Evolutionary conservation across 2,888 invertebrate species (phyloP), one percentile per base, ranked within the genome.

Genomic region (Camponotus fellah): DNA sequence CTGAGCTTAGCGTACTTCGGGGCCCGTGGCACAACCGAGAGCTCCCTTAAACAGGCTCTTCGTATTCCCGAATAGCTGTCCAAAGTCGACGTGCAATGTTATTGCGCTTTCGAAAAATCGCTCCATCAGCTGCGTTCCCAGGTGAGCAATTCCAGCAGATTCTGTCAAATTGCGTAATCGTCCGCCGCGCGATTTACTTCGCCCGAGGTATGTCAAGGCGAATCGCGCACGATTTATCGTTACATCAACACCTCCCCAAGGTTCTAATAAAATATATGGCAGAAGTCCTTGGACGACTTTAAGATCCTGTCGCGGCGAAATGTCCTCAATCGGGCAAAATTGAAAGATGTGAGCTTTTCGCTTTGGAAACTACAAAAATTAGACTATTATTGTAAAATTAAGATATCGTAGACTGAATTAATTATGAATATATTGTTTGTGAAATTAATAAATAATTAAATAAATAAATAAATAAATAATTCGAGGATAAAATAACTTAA

Each of bases 1-100:
- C 93, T 98, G 49, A 94, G 97, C 71, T 95, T 98, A 86, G 97
- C 97, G 0, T 98, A 98, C 93, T 98, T 98, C 92, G 97, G 98
- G 0, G 95, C 98, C 0, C 96, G 96, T 0, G 97, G 96, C 17
- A 96, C 96, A 74, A 98, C 98, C 0, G 98, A 98, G 93, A 92
- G 94, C 6, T 95, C 96, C 12, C 92, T 98, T 80, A 96, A 96
- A 92, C 95, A 96, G 82, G 96, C 97, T 1, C 95, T 98, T 46
- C 95, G 95, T 84, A 95, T 97, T 71, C 96, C 96, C 37, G 95
- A 96, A 5, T 94, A 95, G 46, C 91, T 96, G 93, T 96, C 96
- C 87, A 98, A 98, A 95, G 95, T 97, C 72, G 97, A 97, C 90
- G 95, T 97, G 56, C 96, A 97, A 95, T 96, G 96, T 81, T 97